phyloP scores from a whole-genome alignment of 1,140 invertebrate species.

The Batillaria attramentaria region DNA sequence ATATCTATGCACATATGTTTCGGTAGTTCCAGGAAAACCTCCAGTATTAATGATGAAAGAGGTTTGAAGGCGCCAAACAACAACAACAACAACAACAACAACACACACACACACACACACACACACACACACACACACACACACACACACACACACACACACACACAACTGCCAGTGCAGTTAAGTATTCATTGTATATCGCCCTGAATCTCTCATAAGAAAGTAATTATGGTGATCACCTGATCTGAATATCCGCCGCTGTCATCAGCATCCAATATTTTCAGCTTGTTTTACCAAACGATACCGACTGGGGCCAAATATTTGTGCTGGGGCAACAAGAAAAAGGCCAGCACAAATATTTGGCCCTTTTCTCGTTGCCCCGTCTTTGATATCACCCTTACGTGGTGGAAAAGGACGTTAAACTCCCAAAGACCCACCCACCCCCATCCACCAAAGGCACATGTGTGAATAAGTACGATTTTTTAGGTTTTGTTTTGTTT shows the following conservation, averaged over 20 bases:
- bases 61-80: no score
- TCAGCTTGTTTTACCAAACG: background rate
- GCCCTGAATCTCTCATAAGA: background rate
- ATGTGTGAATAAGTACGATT: background rate
- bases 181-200: no score
- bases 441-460: background rate
- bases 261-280: background rate
- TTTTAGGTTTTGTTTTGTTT: background rate
- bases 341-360: no score
- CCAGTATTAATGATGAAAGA: no score
- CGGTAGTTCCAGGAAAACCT: no score
- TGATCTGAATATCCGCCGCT: background rate
- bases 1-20: no score
- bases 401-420: no score
- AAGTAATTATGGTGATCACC: background rate
- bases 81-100: no score
- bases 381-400: no score
- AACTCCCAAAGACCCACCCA: background rate
- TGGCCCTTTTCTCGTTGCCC: no score
- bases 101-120: background rate
- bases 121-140: background rate
- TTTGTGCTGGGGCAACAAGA: no score
- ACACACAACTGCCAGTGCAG: background rate
- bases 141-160: conserved; percentile 18
- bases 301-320: background rate